These are phyloP conservation scores for Myathropa florea DNA, from an alignment of 2,888 invertebrate genomes.

Conservation along the genomic window DNA sequence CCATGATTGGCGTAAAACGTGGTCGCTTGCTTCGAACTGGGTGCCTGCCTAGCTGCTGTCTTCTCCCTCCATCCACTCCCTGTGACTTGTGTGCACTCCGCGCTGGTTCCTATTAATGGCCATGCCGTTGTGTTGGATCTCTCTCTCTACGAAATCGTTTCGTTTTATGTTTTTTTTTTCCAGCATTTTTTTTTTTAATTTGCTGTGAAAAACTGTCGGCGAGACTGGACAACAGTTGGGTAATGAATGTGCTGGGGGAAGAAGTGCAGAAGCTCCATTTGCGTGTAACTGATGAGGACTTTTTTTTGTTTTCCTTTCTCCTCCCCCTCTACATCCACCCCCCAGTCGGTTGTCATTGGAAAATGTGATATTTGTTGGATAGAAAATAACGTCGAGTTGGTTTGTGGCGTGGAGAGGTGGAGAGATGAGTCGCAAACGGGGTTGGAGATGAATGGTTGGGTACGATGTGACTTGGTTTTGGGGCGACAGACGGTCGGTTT, in stretches of 20 bases:
- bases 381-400: constrained; percentile 41
- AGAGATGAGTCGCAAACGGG: neutral
- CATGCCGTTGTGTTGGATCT: constrained; percentile 36
- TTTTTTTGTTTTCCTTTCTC: constrained; percentile 16
- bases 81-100: constrained; percentile 56
- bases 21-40: constrained; percentile 28
- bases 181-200: constrained; percentile 24
- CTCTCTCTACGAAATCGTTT: constrained; percentile 14
- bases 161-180: neutral
- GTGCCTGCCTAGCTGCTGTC: neutral
- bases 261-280: constrained; percentile 35
- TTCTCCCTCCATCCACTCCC: neutral
- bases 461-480: neutral
- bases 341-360: neutral
- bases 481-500: neutral
- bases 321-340: neutral
- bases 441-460: neutral
- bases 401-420: neutral
- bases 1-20: constrained; percentile 62
- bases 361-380: constrained; percentile 47
- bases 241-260: neutral
- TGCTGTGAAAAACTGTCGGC: constrained; percentile 27
- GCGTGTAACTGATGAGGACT: constrained; percentile 47
- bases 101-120: constrained; percentile 62
- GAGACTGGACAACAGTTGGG: constrained; percentile 9